These are phyloP conservation scores for Ecliptopera silaceata DNA, from an alignment of 2,888 invertebrate species.

Conservation along the genomic window DNA sequence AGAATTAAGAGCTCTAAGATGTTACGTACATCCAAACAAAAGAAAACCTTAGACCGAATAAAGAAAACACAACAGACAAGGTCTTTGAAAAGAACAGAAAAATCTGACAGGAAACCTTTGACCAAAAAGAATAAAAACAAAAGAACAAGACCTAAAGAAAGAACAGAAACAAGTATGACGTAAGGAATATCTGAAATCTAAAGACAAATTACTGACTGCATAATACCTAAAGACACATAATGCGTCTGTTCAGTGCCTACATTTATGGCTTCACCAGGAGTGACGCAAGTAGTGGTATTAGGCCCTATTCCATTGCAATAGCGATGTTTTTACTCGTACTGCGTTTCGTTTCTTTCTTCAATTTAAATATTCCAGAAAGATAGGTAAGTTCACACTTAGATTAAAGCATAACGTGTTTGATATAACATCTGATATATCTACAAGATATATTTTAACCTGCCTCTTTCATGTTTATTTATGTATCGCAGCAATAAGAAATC, in stretches of 20 bases:
- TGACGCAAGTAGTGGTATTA: conserved; percentile 32
- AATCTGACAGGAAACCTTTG: no score
- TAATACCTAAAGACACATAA: conserved; percentile 26
- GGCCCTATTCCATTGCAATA: conserved; percentile 8
- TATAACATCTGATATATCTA: no score
- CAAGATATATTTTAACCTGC: no score
- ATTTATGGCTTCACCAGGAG: conserved; percentile 55
- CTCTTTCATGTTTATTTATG: no score
- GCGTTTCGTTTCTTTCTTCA: no score
- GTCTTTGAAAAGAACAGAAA: no score
- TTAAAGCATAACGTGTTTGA: no score
- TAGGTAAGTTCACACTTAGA: no score
- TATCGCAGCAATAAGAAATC: background rate
- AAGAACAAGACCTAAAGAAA: background rate
- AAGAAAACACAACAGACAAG: no score
- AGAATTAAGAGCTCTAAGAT: background rate
- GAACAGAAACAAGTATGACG: background rate
- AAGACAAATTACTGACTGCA: background rate
- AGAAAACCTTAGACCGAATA: background rate
- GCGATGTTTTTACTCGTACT: background rate
- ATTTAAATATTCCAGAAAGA: no score
- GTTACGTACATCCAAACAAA: conserved; percentile 8
- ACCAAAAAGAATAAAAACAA: background rate
- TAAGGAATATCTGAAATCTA: background rate
- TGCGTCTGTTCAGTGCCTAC: conserved; percentile 39